Evolutionary conservation across 2,797 vertebrate genomes (phyloP), one percentile per base, ranked within the genome.

Genomic region (Enteromius mattozi): DNA sequence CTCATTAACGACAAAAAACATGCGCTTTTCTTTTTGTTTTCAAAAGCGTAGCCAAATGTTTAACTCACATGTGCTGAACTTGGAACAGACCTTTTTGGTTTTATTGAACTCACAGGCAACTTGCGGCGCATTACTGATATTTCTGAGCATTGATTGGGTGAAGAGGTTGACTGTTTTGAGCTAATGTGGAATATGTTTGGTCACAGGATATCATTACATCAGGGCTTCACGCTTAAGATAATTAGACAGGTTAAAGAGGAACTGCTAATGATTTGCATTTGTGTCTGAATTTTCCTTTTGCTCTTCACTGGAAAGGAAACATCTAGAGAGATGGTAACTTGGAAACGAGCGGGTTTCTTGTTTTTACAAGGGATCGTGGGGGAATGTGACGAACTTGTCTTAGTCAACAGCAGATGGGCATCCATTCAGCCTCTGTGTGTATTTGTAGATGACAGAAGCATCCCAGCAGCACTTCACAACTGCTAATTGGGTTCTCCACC

Each of bases 261-360:
- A 27, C 42, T 54, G 81, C 30, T 83, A 45, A 84, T 61, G 37
- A 59, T 77, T 45, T 68, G 69, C 51, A 68, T 27, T 77, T 33
- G 33, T 59, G 33, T 35, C 27, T 49, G 35, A 27, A 24, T 75
- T 51, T 30, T 66, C 68, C 65, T 56, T 49, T 63, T 10, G 65
- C 80, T 51, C 21, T 0, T 42, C 40, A 37, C n/a, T 59, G 51
- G 21, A 71, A 30, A 47, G 66, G 21, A 51, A 63, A 37, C 2
- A 27, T 56, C 40, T 14, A n/a, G 71, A 75, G 69, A 37, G 5
- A 30, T 78, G 78, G 81, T 87, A 84, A 84, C 78, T 84, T 87
- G 75, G 74, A 85, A 85, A 82, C 82, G 30, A 63, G 19, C 37
- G 27, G 40, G 68, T 16, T 30, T n/a, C 70, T 27, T 81, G 33